Evolutionary conservation across 2,888 invertebrate genomes (phyloP), one percentile per base, ranked within the genome.

Genomic region (Cheilosia variabilis): DNA sequence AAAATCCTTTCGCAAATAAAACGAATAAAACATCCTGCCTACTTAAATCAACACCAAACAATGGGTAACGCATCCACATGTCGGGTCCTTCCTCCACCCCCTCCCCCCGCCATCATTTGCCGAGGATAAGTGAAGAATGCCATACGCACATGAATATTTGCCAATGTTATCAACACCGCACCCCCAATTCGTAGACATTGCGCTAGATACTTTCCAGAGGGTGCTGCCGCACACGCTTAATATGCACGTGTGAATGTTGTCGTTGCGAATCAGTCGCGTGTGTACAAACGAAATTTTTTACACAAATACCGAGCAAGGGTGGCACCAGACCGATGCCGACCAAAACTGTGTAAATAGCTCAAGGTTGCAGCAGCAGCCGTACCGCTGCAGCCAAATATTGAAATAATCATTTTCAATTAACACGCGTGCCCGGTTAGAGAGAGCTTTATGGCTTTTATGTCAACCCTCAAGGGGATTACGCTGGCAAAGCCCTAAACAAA

Each of bases 391-490:
- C 66, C 76, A 88, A 88, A 89, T 88, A 89, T 88, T 89, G 88
- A 88, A 88, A 88, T 88, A 88, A 88, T 88, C 88, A 88, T 88
- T 89, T 89, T 89, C 89, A 88, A 89, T 88, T 89, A 88, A 88
- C 88, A 87, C 81, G 78, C 83, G 80, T 78, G 69, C 69, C 57
- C 52, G 60, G 65, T 60, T 52, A 60, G 60, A 50, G 60, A 50
- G 47, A 63, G 84, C 80, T 86, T 76, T 77, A 57, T 81, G 86
- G 80, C 86, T 80, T 84, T 80, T 50, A 76, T 81, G 76, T 63
- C 72, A 76, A 72, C 66, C 76, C 81, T 52, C 76, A 57, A 9
- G 76, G 75, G 86, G 52, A 71, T 63, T 66, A 47, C 57, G 19
- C 27, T n/a, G 31, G 47, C 62, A 60, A 31, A 65, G 41, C 50